Base-by-base conservation (phyloP, 2,113 vertebrate genomes). In the Amia ocellicauda region DNA sequence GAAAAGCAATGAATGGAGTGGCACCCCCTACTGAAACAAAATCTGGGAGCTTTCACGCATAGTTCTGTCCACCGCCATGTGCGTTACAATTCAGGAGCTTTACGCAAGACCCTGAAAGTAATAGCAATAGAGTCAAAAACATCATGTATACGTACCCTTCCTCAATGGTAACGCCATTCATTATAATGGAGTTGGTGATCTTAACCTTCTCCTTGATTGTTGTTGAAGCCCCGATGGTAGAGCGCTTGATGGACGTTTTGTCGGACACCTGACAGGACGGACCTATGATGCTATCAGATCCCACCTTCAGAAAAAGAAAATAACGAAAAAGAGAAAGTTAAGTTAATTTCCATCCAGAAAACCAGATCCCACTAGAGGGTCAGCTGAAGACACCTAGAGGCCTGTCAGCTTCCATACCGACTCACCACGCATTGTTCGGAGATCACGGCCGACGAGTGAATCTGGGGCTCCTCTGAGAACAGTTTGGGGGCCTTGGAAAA, bases 61-160 rank as follows among this genome's bases (percentile, higher is more conserved):
- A 36, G 5, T 36, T 11, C 31, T 1, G 5, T 36, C 31, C 31
- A 36, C 31, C 31, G 1, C 11, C 2, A 2, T 36, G n/a, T 36
- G 5, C 31, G 11, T 36, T 36, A n/a, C n/a, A n/a, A n/a, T n/a
- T n/a, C n/a, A n/a, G n/a, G n/a, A n/a, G n/a, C n/a, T n/a, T n/a
- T n/a, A n/a, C n/a, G n/a, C n/a, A n/a, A n/a, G n/a, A n/a, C n/a
- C n/a, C n/a, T n/a, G n/a, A n/a, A n/a, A n/a, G n/a, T n/a, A n/a
- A n/a, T n/a, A n/a, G n/a, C n/a, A n/a, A n/a, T n/a, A n/a, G n/a
- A n/a, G n/a, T n/a, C n/a, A n/a, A n/a, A n/a, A n/a, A n/a, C n/a
- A n/a, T n/a, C n/a, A n/a, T n/a, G n/a, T n/a, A n/a, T n/a, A 88
- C 93, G 71, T 88, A 98, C 97, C 95, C 94, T 78, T 99, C 96